A percentile compares a stretch with the other conserved stretches of the same genome.
These are phyloP conservation scores for Manis pentadactyla DNA, from an alignment of 2,797 vertebrate species.

Conservation along the genomic window DNA sequence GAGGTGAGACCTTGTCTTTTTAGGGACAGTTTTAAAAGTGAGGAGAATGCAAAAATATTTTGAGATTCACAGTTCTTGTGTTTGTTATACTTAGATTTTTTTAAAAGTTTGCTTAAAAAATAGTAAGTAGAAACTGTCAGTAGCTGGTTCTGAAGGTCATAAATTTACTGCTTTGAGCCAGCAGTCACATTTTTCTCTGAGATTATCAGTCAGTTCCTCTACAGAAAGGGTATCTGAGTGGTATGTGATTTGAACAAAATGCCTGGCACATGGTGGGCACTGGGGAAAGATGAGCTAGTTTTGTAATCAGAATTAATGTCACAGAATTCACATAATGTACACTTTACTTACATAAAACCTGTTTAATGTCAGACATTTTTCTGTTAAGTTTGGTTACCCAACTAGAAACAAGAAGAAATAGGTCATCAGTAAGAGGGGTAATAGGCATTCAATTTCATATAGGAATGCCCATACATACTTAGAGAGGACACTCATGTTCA, in stretches of 20 bases:
- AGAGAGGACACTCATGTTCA: not conserved
- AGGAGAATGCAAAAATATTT: not conserved
- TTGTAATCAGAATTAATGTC: not conserved
- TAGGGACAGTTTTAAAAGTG: not conserved
- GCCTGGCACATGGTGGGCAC: not conserved
- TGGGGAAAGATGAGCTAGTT: not conserved
- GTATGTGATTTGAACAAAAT: not conserved
- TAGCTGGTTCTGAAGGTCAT: constrained; percentile 16
- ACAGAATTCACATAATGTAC: not conserved
- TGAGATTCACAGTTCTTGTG: not conserved
- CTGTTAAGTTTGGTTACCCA: constrained; percentile 29
- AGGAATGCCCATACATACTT: not conserved
- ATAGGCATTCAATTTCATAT: not conserved
- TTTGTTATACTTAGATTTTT: not conserved
- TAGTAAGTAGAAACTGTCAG: not conserved
- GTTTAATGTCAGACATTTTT: constrained; percentile 39
- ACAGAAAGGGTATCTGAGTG: not conserved
- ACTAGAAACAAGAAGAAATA: not conserved
- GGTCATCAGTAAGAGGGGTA: not conserved
- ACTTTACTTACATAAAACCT: not conserved
- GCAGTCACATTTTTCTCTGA: not conserved
- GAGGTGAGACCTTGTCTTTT: constrained; percentile 87
- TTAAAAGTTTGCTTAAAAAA: not conserved
- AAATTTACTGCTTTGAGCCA: not conserved
- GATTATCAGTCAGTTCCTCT: not conserved